phyloP scores from a whole-genome alignment of 2,113 vertebrate genomes.

The Struthidea cinerea region DNA sequence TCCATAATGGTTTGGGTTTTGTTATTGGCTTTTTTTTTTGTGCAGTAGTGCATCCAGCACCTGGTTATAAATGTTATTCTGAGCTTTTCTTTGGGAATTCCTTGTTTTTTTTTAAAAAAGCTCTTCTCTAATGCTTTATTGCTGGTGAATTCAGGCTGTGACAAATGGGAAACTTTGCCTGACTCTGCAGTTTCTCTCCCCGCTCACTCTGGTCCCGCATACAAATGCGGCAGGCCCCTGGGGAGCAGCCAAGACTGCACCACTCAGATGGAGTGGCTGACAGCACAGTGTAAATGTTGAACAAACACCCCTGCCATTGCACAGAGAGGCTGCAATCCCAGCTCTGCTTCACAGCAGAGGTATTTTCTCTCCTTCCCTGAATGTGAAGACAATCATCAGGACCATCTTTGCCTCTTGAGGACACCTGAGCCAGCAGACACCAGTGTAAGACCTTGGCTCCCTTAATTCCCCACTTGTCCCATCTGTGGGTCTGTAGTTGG shows the following conservation, averaged over 20 bases:
- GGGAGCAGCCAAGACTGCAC: conserved; percentile 46
- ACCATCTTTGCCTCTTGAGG: background rate
- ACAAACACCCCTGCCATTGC: background rate
- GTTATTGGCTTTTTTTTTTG: background rate
- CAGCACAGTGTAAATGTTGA: background rate
- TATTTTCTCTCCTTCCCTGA: background rate
- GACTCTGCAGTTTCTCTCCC: conserved; percentile 20
- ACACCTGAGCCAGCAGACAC: background rate
- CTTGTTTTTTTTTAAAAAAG: background rate
- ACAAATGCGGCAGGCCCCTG: conserved; percentile 28
- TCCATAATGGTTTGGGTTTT: background rate
- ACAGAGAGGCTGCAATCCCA: background rate
- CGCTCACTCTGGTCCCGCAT: background rate
- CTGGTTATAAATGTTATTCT: background rate
- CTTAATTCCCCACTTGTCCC: background rate
- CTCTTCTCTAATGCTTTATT: background rate
- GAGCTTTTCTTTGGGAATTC: background rate
- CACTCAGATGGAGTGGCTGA: background rate
- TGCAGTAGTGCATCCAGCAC: background rate
- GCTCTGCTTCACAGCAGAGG: background rate
- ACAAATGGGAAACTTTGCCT: background rate
- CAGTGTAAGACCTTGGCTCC: background rate
- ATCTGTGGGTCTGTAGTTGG: background rate
- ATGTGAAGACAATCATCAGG: rapidly evolving
- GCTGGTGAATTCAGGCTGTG: background rate